Evolutionary conservation across 2,113 vertebrate genomes (phyloP).

Genomic region (Oenanthe oenanthe): DNA sequence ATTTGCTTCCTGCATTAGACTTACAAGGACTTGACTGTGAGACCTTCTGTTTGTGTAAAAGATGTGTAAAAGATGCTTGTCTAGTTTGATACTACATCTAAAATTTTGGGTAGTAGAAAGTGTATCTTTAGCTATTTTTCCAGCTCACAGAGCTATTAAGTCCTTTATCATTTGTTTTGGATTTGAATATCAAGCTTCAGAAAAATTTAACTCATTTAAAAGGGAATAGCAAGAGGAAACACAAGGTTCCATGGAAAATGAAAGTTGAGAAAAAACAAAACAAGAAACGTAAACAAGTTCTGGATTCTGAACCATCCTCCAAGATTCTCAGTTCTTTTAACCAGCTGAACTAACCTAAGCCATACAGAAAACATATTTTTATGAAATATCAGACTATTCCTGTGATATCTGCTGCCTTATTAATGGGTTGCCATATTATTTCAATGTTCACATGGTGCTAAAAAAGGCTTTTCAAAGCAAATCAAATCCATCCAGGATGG

Average conservation of each 20-base stretch:
- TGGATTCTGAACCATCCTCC: not conserved
- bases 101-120: not conserved
- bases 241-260: not conserved
- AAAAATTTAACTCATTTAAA: not conserved
- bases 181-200: not conserved
- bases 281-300: accelerated
- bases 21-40: not conserved
- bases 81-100: not conserved
- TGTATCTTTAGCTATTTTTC: slow-evolving; percentile 1
- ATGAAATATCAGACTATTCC: not conserved
- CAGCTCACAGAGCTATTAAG: not conserved
- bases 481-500: not conserved
- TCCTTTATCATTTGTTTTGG: not conserved
- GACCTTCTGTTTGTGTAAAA: not conserved
- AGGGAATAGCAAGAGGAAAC: not conserved
- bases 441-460: not conserved
- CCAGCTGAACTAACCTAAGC: not conserved
- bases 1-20: not conserved
- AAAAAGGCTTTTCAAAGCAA: slow-evolving; percentile 21
- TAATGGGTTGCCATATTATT: not conserved
- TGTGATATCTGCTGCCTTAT: not conserved
- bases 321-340: not conserved
- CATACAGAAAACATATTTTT: not conserved
- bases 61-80: not conserved
- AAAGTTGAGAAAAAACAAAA: not conserved